These are phyloP conservation scores for Peromyscus aztecus DNA, from an alignment of 2,797 vertebrate genomes.

Conservation along the genomic window DNA sequence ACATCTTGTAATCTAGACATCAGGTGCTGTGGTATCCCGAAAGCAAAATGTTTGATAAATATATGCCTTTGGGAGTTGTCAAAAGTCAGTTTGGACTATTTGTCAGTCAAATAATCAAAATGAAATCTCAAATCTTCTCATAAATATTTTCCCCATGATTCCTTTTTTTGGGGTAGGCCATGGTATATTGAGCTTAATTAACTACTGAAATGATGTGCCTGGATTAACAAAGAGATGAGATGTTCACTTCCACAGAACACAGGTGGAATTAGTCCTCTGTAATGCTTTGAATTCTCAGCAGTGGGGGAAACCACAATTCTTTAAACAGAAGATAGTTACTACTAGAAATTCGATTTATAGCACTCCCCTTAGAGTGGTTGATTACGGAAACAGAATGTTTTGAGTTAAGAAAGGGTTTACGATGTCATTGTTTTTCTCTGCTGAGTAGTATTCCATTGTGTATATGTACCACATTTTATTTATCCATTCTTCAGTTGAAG, in stretches of 20 bases:
- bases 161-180: neutral
- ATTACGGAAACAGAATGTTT: conserved; percentile 58
- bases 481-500: too few species aligned
- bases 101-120: conserved; percentile 23
- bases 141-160: neutral
- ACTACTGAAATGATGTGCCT: conserved; percentile 26
- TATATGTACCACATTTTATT: too few species aligned
- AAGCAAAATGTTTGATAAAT: neutral
- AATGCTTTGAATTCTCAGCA: conserved; percentile 44
- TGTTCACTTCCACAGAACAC: conserved; percentile 39
- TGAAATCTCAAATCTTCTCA: neutral
- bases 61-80: neutral
- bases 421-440: too few species aligned
- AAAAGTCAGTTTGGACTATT: neutral
- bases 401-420: conserved; percentile 37
- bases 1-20: neutral
- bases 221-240: conserved; percentile 30
- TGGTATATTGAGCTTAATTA: conserved; percentile 39
- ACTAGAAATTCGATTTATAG: conserved; percentile 38
- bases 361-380: neutral
- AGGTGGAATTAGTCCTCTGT: neutral
- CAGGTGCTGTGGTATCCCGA: neutral
- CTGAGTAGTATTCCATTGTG: too few species aligned
- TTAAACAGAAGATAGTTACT: conserved; percentile 51
- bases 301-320: conserved; percentile 9